Conservation (phyloP, 2,888 invertebrate genomes). For the Dolomedes plantarius region DNA sequence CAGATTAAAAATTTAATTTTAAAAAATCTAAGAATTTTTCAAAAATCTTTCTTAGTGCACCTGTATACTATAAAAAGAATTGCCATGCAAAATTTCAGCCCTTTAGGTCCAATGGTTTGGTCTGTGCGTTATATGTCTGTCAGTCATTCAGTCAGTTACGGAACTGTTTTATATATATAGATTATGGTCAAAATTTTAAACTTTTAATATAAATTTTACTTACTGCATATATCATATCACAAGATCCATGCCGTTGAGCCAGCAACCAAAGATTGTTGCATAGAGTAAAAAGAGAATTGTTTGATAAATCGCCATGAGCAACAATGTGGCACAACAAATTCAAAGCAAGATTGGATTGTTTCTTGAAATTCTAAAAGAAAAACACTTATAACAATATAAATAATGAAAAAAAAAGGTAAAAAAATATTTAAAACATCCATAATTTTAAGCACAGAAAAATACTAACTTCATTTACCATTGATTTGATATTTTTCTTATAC, state of each 20-base stretch:
- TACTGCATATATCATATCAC: slow-evolving; percentile 80
- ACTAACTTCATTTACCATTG: too few relatives aligned
- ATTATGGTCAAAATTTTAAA: neutral
- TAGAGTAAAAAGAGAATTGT: slow-evolving; percentile 81
- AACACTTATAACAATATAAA: neutral
- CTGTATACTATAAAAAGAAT: too few relatives aligned
- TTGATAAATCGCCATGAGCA: slow-evolving; percentile 76
- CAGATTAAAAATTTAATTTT: too few relatives aligned
- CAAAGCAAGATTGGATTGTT: slow-evolving; percentile 82
- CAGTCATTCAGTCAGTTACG: too few relatives aligned
- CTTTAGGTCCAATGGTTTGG: too few relatives aligned
- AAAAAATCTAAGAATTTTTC: too few relatives aligned
- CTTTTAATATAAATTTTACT: slow-evolving; percentile 69
- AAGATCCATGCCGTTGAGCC: slow-evolving; percentile 82
- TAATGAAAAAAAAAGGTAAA: neutral
- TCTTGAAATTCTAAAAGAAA: slow-evolving; percentile 75
- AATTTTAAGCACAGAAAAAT: too few relatives aligned
- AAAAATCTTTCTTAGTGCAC: too few relatives aligned
- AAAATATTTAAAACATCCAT: slow-evolving; percentile 17
- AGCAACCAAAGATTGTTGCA: slow-evolving; percentile 89
- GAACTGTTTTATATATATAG: too few relatives aligned
- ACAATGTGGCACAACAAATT: slow-evolving; percentile 79
- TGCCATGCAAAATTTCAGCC: too few relatives aligned
- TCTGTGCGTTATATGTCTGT: too few relatives aligned
- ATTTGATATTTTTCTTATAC: too few relatives aligned